phyloP scores from a whole-genome alignment of 2,113 vertebrate species.

The Hemichromis elongatus region DNA sequence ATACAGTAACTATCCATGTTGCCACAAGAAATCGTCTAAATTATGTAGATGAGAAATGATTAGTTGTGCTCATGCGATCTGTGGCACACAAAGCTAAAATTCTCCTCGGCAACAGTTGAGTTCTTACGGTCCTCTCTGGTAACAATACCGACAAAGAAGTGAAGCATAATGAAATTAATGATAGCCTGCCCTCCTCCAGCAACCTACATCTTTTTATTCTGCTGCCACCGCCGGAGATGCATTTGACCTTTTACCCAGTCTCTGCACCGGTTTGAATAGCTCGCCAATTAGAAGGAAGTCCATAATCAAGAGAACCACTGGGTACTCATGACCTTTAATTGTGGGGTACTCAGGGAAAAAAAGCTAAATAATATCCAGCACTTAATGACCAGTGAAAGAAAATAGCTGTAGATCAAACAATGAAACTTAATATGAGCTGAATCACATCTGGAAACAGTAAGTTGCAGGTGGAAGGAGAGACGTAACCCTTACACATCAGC shows the following conservation, averaged over 20 bases:
- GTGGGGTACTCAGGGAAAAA: neutral
- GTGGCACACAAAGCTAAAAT: neutral
- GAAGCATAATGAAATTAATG: neutral
- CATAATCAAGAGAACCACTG: constrained; percentile 31
- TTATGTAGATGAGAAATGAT: neutral
- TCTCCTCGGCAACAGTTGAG: neutral
- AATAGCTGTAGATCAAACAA: constrained; percentile 15
- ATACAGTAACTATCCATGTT: neutral
- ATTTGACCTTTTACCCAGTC: constrained; percentile 58
- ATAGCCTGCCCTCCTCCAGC: neutral
- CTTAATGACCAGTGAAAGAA: constrained; percentile 31
- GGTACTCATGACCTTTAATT: constrained; percentile 60
- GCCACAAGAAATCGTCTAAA: neutral
- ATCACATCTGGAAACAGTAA: constrained; percentile 1
- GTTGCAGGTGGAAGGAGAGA: neutral
- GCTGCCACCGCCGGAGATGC: constrained; percentile 5
- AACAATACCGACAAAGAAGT: neutral
- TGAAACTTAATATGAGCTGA: neutral
- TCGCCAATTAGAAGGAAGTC: constrained; percentile 48
- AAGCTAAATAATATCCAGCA: constrained; percentile 3
- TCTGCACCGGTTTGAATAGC: constrained; percentile 31
- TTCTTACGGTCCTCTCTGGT: neutral
- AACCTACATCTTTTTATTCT: constrained; percentile 2
- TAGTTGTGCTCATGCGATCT: neutral
- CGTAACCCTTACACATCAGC: neutral